These are phyloP conservation scores for Gallinago solitaria DNA, from an alignment of 2,797 vertebrate genomes.

Conservation along the genomic window DNA sequence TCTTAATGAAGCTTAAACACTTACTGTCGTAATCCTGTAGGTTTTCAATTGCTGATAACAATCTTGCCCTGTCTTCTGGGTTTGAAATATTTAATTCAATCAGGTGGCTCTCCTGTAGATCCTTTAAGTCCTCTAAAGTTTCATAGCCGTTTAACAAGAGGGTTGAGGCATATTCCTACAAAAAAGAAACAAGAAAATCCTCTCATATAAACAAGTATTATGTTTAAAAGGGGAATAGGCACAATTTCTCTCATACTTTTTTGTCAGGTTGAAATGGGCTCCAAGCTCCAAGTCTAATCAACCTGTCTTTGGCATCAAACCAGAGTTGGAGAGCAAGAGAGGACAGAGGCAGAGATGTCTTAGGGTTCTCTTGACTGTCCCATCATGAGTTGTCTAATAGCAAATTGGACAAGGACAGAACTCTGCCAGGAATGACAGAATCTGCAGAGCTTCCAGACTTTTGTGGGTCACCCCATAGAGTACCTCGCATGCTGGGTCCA, in stretches of 20 bases:
- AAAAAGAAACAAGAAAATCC: not conserved
- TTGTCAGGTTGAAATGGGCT: not conserved
- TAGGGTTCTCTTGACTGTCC: not conserved
- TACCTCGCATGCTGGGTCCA: not conserved
- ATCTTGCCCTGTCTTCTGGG: conserved; percentile 84
- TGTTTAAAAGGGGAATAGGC: not conserved
- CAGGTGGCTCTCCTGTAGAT: conserved; percentile 87
- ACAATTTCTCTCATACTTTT: not conserved
- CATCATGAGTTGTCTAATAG: not conserved
- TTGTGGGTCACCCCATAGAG: not conserved
- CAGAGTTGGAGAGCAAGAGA: not conserved
- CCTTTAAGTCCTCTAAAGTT: conserved; percentile 87
- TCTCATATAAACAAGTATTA: not conserved
- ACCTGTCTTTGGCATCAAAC: not conserved
- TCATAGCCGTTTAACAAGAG: conserved; percentile 89
- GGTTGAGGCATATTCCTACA: conserved; percentile 85
- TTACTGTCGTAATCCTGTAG: conserved; percentile 85
- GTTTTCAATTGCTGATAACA: conserved; percentile 84
- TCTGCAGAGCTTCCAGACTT: not conserved
- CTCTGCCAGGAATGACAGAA: not conserved
- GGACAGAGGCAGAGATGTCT: not conserved
- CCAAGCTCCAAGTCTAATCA: not conserved
- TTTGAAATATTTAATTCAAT: conserved; percentile 87
- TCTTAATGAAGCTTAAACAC: conserved; percentile 43
- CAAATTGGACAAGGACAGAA: not conserved